Conservation (phyloP, 2,113 vertebrate genomes). For the Plecotus auritus region DNA sequence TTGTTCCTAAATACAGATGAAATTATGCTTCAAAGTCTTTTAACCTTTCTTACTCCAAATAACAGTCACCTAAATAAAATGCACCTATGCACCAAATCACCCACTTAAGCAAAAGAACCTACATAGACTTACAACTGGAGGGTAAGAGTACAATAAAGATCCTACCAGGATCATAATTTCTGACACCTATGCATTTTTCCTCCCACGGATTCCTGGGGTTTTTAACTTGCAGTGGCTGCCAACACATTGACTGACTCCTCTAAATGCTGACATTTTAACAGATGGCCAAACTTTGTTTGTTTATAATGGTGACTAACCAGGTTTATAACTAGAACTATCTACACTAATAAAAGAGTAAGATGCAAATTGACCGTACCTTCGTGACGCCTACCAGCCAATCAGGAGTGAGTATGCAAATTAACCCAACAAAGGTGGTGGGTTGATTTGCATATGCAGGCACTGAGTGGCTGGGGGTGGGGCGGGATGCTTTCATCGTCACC, state of each 20-base stretch:
- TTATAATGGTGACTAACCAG: background rate
- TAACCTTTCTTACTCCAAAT: background rate
- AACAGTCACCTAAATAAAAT: slow-evolving; percentile 2
- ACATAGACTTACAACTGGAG: background rate
- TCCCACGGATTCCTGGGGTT: background rate
- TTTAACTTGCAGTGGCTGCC: background rate
- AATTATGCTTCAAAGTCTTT: background rate
- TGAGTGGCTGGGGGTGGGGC: too few relatives aligned
- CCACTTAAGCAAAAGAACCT: background rate
- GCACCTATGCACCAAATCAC: background rate
- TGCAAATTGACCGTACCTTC: too few relatives aligned
- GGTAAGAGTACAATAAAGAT: background rate
- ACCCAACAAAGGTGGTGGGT: too few relatives aligned
- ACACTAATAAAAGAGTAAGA: too few relatives aligned
- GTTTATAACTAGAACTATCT: background rate
- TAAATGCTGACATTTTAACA: background rate
- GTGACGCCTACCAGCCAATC: too few relatives aligned
- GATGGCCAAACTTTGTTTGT: background rate
- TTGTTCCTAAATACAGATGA: background rate
- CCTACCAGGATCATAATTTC: background rate
- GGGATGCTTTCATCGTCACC: too few relatives aligned
- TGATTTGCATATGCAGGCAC: too few relatives aligned
- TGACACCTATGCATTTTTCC: background rate
- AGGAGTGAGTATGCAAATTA: too few relatives aligned
- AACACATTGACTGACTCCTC: background rate